phyloP scores from a whole-genome alignment of 2,888 invertebrate genomes.

The Amphipoea oculea region DNA sequence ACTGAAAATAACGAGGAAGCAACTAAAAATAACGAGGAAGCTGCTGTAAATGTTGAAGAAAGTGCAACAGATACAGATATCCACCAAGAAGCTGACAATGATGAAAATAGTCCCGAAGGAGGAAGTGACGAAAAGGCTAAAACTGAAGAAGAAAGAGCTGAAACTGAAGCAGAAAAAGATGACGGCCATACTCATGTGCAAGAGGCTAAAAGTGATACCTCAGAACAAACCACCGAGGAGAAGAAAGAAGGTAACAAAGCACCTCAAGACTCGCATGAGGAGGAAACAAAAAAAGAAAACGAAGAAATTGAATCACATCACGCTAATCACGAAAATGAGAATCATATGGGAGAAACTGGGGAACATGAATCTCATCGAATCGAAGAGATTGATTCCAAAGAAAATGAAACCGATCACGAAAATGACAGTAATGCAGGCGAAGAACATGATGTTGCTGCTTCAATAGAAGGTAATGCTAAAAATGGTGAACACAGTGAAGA shows the following conservation, averaged over 20 bases:
- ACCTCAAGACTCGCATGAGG: slow-evolving; percentile 34
- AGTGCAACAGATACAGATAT: slow-evolving; percentile 18
- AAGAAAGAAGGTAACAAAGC: slow-evolving; percentile 32
- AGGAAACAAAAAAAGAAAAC: slow-evolving; percentile 22
- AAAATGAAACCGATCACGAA: slow-evolving; percentile 43
- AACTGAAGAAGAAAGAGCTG: slow-evolving; percentile 23
- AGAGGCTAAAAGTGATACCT: slow-evolving; percentile 8
- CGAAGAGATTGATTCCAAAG: slow-evolving; percentile 32
- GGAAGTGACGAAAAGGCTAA: slow-evolving; percentile 38
- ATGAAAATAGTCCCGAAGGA: slow-evolving; percentile 33
- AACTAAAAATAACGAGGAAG: neutral
- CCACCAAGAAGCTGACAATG: slow-evolving; percentile 40
- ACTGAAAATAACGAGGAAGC: too few species aligned
- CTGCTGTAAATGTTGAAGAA: slow-evolving; percentile 36
- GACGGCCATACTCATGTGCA: slow-evolving; percentile 41
- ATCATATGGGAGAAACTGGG: slow-evolving; percentile 23
- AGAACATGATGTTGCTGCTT: slow-evolving; percentile 68
- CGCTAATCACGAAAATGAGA: slow-evolving; percentile 33
- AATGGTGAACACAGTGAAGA: slow-evolving; percentile 85
- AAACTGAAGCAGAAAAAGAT: slow-evolving; percentile 33
- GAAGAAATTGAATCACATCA: slow-evolving; percentile 21
- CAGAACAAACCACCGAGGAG: slow-evolving; percentile 44
- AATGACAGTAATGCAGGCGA: slow-evolving; percentile 50
- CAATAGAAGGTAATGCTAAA: slow-evolving; percentile 84
- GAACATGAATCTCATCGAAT: slow-evolving; percentile 28